Base-by-base conservation (phyloP, 2,113 vertebrate species). In the Gila orcuttii region DNA sequence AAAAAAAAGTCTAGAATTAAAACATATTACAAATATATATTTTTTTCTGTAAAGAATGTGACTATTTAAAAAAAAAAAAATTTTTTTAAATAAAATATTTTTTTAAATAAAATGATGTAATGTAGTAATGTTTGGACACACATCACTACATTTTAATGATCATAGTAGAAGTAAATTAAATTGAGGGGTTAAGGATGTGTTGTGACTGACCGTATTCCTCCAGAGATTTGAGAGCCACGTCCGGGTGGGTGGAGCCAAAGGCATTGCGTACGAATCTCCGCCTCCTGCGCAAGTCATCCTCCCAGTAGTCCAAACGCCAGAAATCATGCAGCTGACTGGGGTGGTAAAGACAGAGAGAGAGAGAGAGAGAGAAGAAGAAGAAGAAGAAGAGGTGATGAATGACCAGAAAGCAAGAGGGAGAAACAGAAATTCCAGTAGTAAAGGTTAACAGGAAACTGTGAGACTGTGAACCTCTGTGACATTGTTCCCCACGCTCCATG, bases 271-370 rank as follows among this genome's bases (percentile, higher is more conserved):
- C 98, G 50, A 99, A 99, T 86, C 98, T 94, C 82, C 98, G 95
- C 90, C 98, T 95, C 78, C 98, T 94, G 79, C 98, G 96, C 88
- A 99, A 93, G 91, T 99, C 98, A 3, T 99, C 98, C 92, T 99
- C 98, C 98, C 98, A 99, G 93, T 99, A 99, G 94, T 99, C 98
- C 90, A 99, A 93, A 78, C 98, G 97, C 98, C 98, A 99, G 94
- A 98, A 99, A 92, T 99, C 98, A 66, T 98, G 96, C 84, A 97
- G 91, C 91, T 98, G 97, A 92, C 98, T 99, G 39, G 33, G 45
- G n/a, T 52, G 47, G 74, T 3, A 33, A 28, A 83, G 4, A 8
- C 0, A 45, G 50, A 52, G 4, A 52, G 50, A 52, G 15, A 52
- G 50, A 52, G 50, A 52, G 50, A 50, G 47, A 50, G 47, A 50